Evolutionary conservation across 2,113 vertebrate species (phyloP), one percentile per base, ranked within the genome.

Genomic region (Gallinago jamesoni): DNA sequence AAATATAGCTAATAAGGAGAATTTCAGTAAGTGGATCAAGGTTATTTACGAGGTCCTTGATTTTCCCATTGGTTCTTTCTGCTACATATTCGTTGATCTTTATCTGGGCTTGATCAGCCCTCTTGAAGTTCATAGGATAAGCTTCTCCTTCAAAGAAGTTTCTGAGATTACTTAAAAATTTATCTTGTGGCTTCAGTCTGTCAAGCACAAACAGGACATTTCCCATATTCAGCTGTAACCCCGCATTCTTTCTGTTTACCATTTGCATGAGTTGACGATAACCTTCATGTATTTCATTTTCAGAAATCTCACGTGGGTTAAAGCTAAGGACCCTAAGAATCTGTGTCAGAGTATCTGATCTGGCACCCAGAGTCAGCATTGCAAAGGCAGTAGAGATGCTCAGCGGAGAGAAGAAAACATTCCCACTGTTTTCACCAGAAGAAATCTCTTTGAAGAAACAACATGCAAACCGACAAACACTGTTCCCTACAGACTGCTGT

Each of bases 1-100:
- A 96, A 90, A 99, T 98, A n/a, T 98, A 99, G 96, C 98, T 99
- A 92, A 99, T 97, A 74, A 99, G 98, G 67, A 99, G 97, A 97
- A 99, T 97, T 89, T 97, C 95, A 57, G 95, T 98, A 7, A 88
- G 87, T 33, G 96, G 64, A 59, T 98, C 95, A 88, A 99, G 84
- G 45, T 97, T 97, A 77, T 97, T 98, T 91, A 99, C 57, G 72
- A 98, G 95, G 23, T 98, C 97, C 33, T 97, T 98, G 81, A 99
- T 99, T 94, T 98, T 98, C 78, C 98, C 97, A 2, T 98, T 87
- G 7, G 99, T 99, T 97, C 98, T 98, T 87, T 41, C 57, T 22
- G 98, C 98, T 33, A 99, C 98, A 23, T 97, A 97, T 57, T 91
- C 75, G 52, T 99, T 99, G 94, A 99, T 98, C 89, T 98, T 95